Percentiles rank a stretch among this genome's conserved stretches.
These are phyloP conservation scores for Habropoda laboriosa DNA, from an alignment of 1,140 invertebrate genomes.

Conservation along the genomic window DNA sequence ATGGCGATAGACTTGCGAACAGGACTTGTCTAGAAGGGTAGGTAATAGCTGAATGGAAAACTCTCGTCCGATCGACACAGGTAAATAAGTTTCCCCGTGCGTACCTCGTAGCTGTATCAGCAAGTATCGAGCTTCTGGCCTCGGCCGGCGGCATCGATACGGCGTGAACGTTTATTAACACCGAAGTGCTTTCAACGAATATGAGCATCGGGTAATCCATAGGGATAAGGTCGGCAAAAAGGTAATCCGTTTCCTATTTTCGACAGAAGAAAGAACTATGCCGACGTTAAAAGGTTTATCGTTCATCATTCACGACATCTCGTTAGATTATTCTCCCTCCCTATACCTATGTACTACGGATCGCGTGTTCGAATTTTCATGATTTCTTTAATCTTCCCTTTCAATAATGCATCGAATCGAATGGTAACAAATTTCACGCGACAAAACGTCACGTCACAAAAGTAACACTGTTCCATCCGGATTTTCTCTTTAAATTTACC, in stretches of 20 bases:
- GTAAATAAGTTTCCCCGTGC: slow-evolving; percentile 53
- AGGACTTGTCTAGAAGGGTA: neutral
- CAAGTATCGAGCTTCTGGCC: slow-evolving; percentile 42
- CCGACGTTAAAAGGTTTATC: slow-evolving; percentile 57
- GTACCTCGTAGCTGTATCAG: slow-evolving; percentile 19
- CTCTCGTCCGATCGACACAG: slow-evolving; percentile 27
- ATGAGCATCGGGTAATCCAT: slow-evolving; percentile 51
- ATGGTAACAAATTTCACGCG: no score
- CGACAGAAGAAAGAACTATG: slow-evolving; percentile 33
- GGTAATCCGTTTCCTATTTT: slow-evolving; percentile 56
- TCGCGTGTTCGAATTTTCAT: neutral
- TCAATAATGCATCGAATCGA: no score
- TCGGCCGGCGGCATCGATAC: slow-evolving; percentile 28
- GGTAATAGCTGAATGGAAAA: slow-evolving; percentile 40
- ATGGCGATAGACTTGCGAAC: neutral
- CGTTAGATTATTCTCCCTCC: slow-evolving; percentile 23
- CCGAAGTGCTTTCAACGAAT: slow-evolving; percentile 62
- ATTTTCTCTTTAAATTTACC: no score
- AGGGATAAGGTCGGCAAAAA: slow-evolving; percentile 46
- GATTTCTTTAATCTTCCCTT: neutral
- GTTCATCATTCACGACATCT: slow-evolving; percentile 41
- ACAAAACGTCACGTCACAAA: no score
- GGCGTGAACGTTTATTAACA: slow-evolving; percentile 63
- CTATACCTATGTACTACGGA: slow-evolving; percentile 8
- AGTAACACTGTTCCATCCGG: no score